phyloP scores from a whole-genome alignment of 2,113 vertebrate genomes.

The Arizona elegans region DNA sequence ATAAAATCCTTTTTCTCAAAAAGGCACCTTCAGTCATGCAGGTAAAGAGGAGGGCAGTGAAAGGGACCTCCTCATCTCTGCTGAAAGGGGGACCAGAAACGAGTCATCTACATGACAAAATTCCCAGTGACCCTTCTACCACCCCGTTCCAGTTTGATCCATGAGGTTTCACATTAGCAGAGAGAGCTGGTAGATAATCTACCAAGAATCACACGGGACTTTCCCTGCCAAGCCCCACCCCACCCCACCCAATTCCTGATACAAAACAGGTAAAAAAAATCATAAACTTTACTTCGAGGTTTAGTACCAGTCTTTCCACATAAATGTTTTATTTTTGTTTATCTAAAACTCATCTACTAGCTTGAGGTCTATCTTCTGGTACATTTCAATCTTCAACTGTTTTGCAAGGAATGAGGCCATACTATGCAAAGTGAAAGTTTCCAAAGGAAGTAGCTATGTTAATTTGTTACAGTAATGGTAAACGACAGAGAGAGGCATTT shows the following conservation, averaged over 20 bases:
- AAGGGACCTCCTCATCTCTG: neutral
- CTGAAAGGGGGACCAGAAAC: neutral
- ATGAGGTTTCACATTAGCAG: neutral
- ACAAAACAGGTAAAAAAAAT: neutral
- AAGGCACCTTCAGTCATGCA: neutral
- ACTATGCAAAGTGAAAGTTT: neutral
- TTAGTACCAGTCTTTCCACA: neutral
- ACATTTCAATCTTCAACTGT: neutral
- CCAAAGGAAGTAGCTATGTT: neutral
- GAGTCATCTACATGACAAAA: neutral
- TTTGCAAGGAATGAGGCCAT: neutral
- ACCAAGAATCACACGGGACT: neutral
- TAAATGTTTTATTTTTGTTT: neutral
- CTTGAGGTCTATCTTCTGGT: neutral
- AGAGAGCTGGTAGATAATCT: neutral
- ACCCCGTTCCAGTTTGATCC: neutral
- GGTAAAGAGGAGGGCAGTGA: neutral
- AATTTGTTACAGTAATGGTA: neutral
- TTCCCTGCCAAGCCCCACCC: neutral
- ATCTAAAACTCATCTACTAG: neutral
- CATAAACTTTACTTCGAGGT: neutral
- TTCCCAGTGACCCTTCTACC: neutral
- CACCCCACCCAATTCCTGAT: neutral
- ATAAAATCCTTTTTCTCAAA: neutral
- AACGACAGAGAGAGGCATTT: neutral